Base-by-base conservation (phyloP, 2,113 vertebrate genomes). In the Gyps fulvus region DNA sequence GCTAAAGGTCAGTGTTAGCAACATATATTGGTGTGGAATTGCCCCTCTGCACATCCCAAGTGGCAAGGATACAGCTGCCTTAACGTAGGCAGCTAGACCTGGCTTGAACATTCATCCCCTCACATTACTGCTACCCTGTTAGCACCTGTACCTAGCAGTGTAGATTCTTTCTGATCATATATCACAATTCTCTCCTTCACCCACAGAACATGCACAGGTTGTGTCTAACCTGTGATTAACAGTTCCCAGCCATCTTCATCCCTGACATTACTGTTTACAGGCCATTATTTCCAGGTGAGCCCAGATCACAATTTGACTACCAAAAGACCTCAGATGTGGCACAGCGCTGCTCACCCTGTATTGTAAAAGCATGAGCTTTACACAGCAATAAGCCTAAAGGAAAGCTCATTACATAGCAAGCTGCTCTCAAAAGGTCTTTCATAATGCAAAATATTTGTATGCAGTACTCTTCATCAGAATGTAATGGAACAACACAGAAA, bases 181-280 rank as follows among this genome's bases (percentile, higher is more conserved):
- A 55, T 55, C 52, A 67, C 29, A 63, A 27, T 55, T 57, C 36
- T 43, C 52, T 72, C 26, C 45, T 78, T 94, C 63, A 73, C 9
- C 10, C 25, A 38, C 4, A 50, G n/a, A 66, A 62, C 10, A 36
- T 13, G 10, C 10, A 63, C 1, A 52, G 50, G 0, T 11, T 45
- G 12, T 52, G 16, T 69, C 50, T 71, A 54, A 74, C 9, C 34
- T 45, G 25, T 45, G 42, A 55, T 50, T 36, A 82, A 83, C 7
- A 54, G 16, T 76, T 85, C 43, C 23, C 17, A 87, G 29, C 4
- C 55, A 70, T n/a, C 36, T 84, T 65, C 7, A 61, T 47, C 47
- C 27, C 40, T 34, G 40, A 62, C 18, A 27, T 66, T 73, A 8
- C 9, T 67, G 14, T 86, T 93, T 32, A 59, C 11, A 76, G 38